Evolutionary conservation across 2,797 vertebrate genomes (phyloP).

Genomic region (Dendrocincla tyrannina): DNA sequence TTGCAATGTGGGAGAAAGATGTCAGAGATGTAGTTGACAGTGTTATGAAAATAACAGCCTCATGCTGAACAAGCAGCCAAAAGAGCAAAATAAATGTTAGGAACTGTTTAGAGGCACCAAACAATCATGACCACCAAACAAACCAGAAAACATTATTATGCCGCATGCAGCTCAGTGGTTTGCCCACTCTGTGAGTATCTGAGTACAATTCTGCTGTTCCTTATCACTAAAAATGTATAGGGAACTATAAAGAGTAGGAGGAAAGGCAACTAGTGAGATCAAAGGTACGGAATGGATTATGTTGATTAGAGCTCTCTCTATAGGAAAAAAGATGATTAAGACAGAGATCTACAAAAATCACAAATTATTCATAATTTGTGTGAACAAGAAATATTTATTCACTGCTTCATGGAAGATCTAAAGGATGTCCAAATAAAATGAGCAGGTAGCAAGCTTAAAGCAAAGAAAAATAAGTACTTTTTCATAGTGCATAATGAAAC

Average conservation of each 20-base stretch:
- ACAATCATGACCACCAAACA: not conserved
- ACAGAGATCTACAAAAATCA: not conserved
- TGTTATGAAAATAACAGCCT: slow-evolving; percentile 13
- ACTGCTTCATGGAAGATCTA: not conserved
- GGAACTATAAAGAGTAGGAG: not conserved
- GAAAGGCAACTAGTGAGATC: not conserved
- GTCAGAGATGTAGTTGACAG: not conserved
- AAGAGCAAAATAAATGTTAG: slow-evolving; percentile 17
- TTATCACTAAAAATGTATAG: not conserved
- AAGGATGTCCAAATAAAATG: not conserved
- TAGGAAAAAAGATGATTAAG: not conserved
- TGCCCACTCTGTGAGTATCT: not conserved
- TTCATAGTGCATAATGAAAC: not conserved
- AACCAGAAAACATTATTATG: not conserved
- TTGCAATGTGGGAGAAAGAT: not conserved
- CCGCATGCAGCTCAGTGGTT: not conserved
- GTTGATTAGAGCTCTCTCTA: not conserved
- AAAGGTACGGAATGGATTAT: not conserved
- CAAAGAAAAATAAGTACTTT: not conserved
- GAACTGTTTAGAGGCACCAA: not conserved
- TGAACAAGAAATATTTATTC: not conserved
- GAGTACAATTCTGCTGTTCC: not conserved
- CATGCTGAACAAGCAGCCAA: not conserved
- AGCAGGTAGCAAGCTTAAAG: not conserved
- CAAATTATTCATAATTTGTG: not conserved